Conservation (phyloP, 1,140 invertebrate species). For the Liolophura sinensis region DNA sequence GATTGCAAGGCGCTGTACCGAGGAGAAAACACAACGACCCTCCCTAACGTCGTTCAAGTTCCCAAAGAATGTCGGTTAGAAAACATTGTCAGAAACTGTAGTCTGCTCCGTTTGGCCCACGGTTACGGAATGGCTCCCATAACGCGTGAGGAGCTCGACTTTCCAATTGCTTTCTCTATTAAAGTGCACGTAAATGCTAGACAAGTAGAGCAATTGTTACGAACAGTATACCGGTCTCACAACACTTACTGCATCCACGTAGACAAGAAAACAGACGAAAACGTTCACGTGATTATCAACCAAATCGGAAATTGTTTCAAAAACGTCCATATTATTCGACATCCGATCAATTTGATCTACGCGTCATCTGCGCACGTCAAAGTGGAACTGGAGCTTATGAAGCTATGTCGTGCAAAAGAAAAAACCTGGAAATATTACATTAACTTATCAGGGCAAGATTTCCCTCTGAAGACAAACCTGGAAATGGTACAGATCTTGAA, state of each 20-base stretch:
- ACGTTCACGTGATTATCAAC: conserved; percentile 28
- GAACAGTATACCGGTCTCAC: conserved; percentile 50
- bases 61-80: conserved; percentile 13
- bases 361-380: conserved; percentile 24
- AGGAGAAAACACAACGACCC: too few species aligned
- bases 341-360: conserved; percentile 27
- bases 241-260: conserved; percentile 58
- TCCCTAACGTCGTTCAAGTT: background rate
- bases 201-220: conserved; percentile 48
- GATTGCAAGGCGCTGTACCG: too few species aligned
- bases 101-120: conserved; percentile 14
- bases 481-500: conserved; percentile 42
- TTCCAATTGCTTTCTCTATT: conserved; percentile 45
- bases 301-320: conserved; percentile 35
- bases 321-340: conserved; percentile 33
- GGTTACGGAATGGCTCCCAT: conserved; percentile 20
- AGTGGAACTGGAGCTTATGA: conserved; percentile 39
- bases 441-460: conserved; percentile 49
- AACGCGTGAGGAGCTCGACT: conserved; percentile 30
- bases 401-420: conserved; percentile 1
- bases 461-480: conserved; percentile 45
- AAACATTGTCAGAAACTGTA: conserved; percentile 25
- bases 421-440: conserved; percentile 49
- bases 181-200: conserved; percentile 34
- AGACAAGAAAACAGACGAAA: conserved; percentile 31